Conservation (phyloP, 2,113 vertebrate genomes). For the Polypterus bichir region DNA sequence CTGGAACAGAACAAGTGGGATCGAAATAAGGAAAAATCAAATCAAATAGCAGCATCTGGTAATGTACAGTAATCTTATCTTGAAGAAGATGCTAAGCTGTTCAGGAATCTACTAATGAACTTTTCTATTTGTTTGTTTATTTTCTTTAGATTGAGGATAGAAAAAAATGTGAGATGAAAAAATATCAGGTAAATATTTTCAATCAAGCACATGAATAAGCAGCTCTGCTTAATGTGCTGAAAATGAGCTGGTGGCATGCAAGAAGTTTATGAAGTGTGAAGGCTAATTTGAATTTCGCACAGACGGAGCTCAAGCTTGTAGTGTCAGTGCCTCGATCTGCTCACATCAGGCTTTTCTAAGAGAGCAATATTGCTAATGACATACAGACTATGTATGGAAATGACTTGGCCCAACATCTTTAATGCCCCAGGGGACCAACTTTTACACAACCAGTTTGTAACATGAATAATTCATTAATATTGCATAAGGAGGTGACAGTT, state of each 20-base stretch:
- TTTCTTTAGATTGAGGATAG: too few species aligned
- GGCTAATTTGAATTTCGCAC: constrained; percentile 33
- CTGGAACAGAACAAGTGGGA: too few species aligned
- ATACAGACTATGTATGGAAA: constrained; percentile 17
- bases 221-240: background rate
- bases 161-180: background rate
- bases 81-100: too few species aligned
- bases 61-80: too few species aligned
- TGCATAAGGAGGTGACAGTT: constrained; percentile 44
- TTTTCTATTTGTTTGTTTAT: too few species aligned
- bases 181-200: background rate
- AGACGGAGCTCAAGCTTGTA: constrained; percentile 24
- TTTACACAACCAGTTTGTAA: constrained; percentile 19
- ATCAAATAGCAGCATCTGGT: too few species aligned
- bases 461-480: constrained; percentile 42
- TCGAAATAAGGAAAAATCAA: too few species aligned
- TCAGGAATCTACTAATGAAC: too few species aligned
- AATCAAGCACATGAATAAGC: background rate
- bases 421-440: constrained; percentile 3
- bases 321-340: constrained; percentile 20
- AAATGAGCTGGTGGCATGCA: background rate
- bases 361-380: constrained; percentile 13
- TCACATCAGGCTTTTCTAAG: constrained; percentile 12
- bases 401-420: constrained; percentile 13
- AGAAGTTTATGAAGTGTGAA: constrained; percentile 42